Evolutionary conservation across 2,797 vertebrate genomes (phyloP).

Genomic region (Acanthis flammea): DNA sequence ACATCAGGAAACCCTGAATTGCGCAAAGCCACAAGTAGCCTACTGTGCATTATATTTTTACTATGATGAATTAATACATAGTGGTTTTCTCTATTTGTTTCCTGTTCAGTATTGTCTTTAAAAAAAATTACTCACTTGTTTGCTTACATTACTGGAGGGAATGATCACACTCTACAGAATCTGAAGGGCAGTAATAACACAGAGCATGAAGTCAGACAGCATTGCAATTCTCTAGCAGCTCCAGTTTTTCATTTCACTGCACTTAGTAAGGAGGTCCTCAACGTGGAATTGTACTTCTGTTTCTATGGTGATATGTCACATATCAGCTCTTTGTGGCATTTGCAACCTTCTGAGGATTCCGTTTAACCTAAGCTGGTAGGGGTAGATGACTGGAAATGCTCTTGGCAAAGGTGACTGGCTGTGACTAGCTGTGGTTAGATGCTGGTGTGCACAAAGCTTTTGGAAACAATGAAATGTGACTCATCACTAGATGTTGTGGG

Average conservation of each 20-base stretch:
- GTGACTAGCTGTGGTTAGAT: background rate
- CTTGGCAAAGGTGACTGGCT: background rate
- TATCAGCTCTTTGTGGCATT: background rate
- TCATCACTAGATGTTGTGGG: background rate
- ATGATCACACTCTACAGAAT: background rate
- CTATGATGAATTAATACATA: background rate
- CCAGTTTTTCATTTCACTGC: background rate
- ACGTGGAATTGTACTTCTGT: background rate
- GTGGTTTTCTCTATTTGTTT: constrained; percentile 47
- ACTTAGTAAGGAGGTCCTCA: background rate
- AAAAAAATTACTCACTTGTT: constrained; percentile 17
- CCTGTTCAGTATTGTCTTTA: background rate
- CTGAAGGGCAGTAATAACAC: background rate
- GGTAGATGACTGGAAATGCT: background rate
- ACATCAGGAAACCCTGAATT: constrained; percentile 43
- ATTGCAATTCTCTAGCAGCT: background rate
- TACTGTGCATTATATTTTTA: constrained; percentile 22
- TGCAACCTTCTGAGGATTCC: background rate
- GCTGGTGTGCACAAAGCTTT: background rate
- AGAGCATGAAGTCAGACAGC: background rate
- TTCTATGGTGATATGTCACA: background rate
- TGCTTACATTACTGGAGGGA: background rate
- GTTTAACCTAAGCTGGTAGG: background rate
- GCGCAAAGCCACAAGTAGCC: constrained; percentile 37
- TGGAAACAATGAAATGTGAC: background rate